phyloP scores from a whole-genome alignment of 64 coral and sea anemone species.

The Astreopora myriophthalma region DNA sequence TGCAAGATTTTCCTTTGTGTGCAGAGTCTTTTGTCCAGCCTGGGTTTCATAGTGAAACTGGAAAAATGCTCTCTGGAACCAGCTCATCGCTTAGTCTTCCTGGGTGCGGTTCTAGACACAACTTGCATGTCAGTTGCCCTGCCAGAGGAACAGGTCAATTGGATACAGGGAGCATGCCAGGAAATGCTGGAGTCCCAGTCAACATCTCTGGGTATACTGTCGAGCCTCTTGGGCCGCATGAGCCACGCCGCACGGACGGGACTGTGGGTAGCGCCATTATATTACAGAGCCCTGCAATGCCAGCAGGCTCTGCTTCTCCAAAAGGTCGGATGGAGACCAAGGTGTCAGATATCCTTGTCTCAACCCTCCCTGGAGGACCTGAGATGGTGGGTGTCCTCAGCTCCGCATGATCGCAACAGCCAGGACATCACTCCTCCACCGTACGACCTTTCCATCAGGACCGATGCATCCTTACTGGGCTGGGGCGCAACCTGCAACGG shows the following conservation, averaged over 20 bases:
- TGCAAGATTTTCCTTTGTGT: conserved; percentile 9
- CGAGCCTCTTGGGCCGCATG: neutral
- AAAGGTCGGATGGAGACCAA: neutral
- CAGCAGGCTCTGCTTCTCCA: neutral
- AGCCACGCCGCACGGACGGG: conserved; percentile 7
- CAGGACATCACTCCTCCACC: conserved; percentile 24
- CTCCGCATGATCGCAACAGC: too few relatives aligned
- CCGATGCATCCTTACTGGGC: conserved; percentile 59
- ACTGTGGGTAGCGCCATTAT: neutral
- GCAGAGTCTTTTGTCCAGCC: conserved; percentile 20
- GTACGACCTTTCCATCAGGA: conserved; percentile 24
- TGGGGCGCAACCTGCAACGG: conserved; percentile 55
- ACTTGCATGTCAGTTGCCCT: neutral
- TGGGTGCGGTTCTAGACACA: conserved; percentile 31
- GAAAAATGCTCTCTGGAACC: conserved; percentile 30
- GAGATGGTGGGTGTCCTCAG: conserved; percentile 19
- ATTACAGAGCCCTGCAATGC: conserved; percentile 45
- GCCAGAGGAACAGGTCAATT: neutral
- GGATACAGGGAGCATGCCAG: conserved; percentile 15
- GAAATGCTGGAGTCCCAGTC: neutral
- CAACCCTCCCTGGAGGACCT: conserved; percentile 27
- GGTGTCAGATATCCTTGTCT: neutral
- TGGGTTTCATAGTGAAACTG: conserved; percentile 53
- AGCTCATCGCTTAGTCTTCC: conserved; percentile 21
- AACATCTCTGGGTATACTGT: neutral